Evolutionary conservation across 2,888 invertebrate genomes (phyloP).

Genomic region (Leptinotarsa rubiginosa): DNA sequence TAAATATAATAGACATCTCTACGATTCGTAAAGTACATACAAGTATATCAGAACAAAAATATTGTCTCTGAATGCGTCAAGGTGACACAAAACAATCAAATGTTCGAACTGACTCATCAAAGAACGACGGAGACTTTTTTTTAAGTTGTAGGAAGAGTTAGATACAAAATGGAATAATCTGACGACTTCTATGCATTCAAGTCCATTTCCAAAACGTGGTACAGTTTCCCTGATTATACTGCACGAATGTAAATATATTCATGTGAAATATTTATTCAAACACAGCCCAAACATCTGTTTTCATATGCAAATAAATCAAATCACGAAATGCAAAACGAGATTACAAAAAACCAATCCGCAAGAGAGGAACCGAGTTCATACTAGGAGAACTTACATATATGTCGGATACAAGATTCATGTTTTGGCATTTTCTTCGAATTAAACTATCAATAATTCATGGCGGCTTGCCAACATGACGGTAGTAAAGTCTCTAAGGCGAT

Average conservation of each 20-base stretch:
- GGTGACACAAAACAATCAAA: too few relatives aligned
- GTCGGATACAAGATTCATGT: slow-evolving; percentile 61
- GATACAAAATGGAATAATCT: too few relatives aligned
- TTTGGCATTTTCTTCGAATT: slow-evolving; percentile 64
- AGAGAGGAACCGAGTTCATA: background rate
- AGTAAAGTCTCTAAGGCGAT: slow-evolving; percentile 59
- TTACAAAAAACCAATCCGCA: slow-evolving; percentile 12
- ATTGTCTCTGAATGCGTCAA: too few relatives aligned
- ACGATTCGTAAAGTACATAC: too few relatives aligned
- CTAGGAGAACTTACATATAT: slow-evolving; percentile 15
- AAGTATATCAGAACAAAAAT: too few relatives aligned
- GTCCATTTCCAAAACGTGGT: too few relatives aligned
- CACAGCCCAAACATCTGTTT: background rate
- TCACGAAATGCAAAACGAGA: slow-evolving; percentile 3
- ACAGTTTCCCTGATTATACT: background rate
- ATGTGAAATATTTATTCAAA: background rate
- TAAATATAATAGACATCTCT: too few relatives aligned
- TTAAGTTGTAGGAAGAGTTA: too few relatives aligned
- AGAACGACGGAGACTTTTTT: too few relatives aligned
- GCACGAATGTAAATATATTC: background rate
- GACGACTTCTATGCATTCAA: too few relatives aligned
- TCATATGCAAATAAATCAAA: slow-evolving; percentile 14
- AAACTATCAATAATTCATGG: slow-evolving; percentile 66
- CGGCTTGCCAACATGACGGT: slow-evolving; percentile 59
- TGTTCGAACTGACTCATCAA: too few relatives aligned